Percentiles rank a stretch among this genome's conserved stretches.
Evolutionary conservation across 2,797 vertebrate species (phyloP).

Genomic region (Delichon dasypus): DNA sequence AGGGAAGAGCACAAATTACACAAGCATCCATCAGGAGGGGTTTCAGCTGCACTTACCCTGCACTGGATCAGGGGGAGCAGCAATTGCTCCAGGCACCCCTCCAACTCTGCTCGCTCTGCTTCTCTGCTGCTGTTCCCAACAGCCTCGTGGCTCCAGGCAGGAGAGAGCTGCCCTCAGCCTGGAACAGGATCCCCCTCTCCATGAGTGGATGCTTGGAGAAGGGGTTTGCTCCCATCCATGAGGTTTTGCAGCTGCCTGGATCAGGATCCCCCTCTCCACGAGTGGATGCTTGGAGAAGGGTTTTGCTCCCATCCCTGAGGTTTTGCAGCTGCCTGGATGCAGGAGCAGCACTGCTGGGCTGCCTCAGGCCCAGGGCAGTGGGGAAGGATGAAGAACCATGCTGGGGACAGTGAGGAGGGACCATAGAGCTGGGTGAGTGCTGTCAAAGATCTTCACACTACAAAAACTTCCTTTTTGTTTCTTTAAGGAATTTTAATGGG

Average conservation of each 20-base stretch:
- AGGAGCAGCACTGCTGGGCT: not conserved
- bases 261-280: rapidly evolving
- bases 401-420: not conserved
- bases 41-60: not conserved
- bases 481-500: not conserved
- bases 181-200: not conserved
- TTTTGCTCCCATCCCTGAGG: not conserved
- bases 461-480: not conserved
- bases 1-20: not conserved
- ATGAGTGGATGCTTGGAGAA: not conserved
- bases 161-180: rapidly evolving
- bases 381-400: not conserved
- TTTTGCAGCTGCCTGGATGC: not conserved
- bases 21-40: not conserved
- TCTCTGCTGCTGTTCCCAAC: not conserved
- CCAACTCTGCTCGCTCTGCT: not conserved
- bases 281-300: not conserved
- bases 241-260: not conserved
- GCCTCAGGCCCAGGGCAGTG: not conserved
- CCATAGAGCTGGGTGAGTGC: not conserved
- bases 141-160: not conserved
- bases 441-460: not conserved
- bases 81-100: not conserved
- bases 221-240: not conserved
- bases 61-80: rapidly evolving